Base-by-base conservation (phyloP, 2,797 vertebrate genomes). In the Rhabdomys pumilio region DNA sequence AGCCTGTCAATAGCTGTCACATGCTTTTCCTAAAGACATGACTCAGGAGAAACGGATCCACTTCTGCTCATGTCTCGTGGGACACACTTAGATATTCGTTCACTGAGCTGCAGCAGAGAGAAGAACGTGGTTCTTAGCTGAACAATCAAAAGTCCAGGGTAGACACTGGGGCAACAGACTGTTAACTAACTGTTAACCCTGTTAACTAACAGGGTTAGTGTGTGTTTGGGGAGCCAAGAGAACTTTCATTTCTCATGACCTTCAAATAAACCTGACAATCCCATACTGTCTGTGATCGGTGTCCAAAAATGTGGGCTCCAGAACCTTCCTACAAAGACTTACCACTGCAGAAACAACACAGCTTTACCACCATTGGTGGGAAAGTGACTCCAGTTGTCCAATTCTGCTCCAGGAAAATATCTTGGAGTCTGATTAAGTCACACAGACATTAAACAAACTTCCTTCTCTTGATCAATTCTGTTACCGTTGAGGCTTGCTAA, bases 381-480 rank as follows among this genome's bases (percentile, higher is more conserved):
- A 92, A 98, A 96, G 29, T 69, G 10, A 55, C 22, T 57, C 96
- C 91, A 97, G 88, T 90, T 91, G 89, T 93, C 96, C 96, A 81
- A 79, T 92, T 95, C 83, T 65, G 31, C 69, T 84, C 89, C 50
- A 89, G 84, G 96, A 97, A 82, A 95, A 96, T 76, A 95, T 97
- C 97, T 92, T 61, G 85, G 97, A 97, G 80, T 86, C 81, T 97
- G 97, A 97, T 97, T 97, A 98, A 98, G 95, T 86, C 86, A 97
- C 98, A 89, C 87, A 95, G 96, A 87, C 93, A 80, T 93, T 97
- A 95, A 98, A 94, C 96, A 97, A 98, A 97, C 57, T 95, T 76
- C 97, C 87, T 91, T 94, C 91, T 59, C 8, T 95, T 97, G 91
- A 90, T 95, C 61, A 90, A 96, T 97, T 97, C 96, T 94, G 95